Evolutionary conservation across 2,797 vertebrate genomes (phyloP).

Genomic region (Brachyalestes nurse): DNA sequence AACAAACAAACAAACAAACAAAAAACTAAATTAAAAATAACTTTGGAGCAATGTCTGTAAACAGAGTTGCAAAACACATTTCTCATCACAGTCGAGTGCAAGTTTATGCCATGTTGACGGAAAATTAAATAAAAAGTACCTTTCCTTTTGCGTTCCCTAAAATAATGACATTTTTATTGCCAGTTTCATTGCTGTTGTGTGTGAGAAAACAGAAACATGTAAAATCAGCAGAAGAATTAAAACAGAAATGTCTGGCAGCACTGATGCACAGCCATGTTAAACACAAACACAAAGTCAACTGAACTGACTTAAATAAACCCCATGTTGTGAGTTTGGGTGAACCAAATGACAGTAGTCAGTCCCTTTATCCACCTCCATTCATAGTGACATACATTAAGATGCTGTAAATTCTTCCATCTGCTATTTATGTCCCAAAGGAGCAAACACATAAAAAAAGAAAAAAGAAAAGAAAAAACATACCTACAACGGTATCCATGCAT

Average conservation of each 20-base stretch:
- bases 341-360: slow-evolving; percentile 35
- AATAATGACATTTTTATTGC: slow-evolving; percentile 59
- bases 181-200: slow-evolving; percentile 47
- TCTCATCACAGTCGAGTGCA: slow-evolving; percentile 57
- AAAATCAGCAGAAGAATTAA: slow-evolving; percentile 33
- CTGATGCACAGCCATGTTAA: slow-evolving; percentile 40
- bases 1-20: slow-evolving; percentile 15
- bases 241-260: slow-evolving; percentile 39
- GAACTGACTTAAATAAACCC: slow-evolving; percentile 36
- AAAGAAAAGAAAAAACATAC: slow-evolving; percentile 65
- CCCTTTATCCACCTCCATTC: slow-evolving; percentile 15
- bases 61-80: slow-evolving; percentile 53
- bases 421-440: slow-evolving; percentile 59
- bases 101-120: slow-evolving; percentile 36
- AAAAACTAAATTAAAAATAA: slow-evolving; percentile 38
- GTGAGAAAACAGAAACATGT: slow-evolving; percentile 32
- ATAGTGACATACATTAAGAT: slow-evolving; percentile 31
- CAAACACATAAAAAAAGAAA: slow-evolving; percentile 64
- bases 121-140: slow-evolving; percentile 34
- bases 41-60: slow-evolving; percentile 49
- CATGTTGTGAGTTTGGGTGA: slow-evolving; percentile 16
- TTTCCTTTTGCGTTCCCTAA: slow-evolving; percentile 33
- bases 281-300: slow-evolving; percentile 35
- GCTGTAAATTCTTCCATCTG: slow-evolving; percentile 32
- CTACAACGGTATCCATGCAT: slow-evolving; percentile 86